Evolutionary conservation across 2,113 vertebrate species (phyloP).

Genomic region (Strigops habroptila): DNA sequence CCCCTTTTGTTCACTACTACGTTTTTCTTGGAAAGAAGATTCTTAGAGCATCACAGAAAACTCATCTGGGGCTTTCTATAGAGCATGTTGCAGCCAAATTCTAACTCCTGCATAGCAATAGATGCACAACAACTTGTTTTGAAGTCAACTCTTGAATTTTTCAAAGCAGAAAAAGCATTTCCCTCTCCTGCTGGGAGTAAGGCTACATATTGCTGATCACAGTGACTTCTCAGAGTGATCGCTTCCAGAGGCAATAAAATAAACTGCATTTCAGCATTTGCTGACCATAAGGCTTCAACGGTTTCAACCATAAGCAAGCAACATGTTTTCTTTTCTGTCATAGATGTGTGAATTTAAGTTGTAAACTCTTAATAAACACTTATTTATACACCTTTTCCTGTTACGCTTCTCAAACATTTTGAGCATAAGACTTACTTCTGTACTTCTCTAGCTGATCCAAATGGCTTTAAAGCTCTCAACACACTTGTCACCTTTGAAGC

Average conservation of each 20-base stretch:
- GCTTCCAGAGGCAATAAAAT: slow-evolving; percentile 9
- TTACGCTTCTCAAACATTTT: neutral
- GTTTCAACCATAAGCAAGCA: neutral
- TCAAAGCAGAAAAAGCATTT: neutral
- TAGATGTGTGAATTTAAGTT: neutral
- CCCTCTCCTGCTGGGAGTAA: neutral
- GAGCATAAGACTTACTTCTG: neutral
- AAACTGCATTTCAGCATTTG: slow-evolving; percentile 6
- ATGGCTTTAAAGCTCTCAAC: neutral
- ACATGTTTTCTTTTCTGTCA: neutral
- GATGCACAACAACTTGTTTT: neutral
- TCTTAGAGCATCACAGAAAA: neutral
- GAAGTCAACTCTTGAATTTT: neutral
- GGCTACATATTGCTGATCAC: neutral
- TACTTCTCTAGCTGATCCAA: neutral
- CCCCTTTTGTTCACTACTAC: neutral
- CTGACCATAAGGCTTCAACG: slow-evolving; percentile 6
- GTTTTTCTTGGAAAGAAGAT: neutral
- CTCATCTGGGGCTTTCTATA: neutral
- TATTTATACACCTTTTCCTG: neutral
- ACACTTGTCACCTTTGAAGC: neutral
- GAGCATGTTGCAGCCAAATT: neutral
- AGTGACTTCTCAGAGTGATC: neutral
- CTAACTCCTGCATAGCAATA: neutral
- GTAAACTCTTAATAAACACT: neutral